Evolutionary conservation across 2,797 vertebrate species (phyloP).

Genomic region (Cyprinodon diabolis): DNA sequence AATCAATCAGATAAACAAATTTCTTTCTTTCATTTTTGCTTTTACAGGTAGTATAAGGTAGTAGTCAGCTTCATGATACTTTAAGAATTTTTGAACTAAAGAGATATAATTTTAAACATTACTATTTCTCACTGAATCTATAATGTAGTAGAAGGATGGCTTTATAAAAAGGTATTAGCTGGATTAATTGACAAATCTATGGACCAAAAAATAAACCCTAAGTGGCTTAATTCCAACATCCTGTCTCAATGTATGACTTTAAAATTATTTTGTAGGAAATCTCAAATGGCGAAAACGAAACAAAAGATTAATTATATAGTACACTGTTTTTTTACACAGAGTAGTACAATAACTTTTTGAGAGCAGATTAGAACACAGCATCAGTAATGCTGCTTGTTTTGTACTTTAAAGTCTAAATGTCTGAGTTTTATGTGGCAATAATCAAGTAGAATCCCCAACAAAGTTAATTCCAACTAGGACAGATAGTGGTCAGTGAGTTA

Average conservation of each 20-base stretch:
- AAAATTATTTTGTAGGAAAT: not conserved
- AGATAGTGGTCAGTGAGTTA: not conserved
- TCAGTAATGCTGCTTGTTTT: not conserved
- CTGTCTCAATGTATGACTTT: not conserved
- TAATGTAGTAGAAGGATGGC: too few relatives aligned
- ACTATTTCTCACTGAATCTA: too few relatives aligned
- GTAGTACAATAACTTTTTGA: not conserved
- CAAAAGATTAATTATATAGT: not conserved
- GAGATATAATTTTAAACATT: too few relatives aligned
- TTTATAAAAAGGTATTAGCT: not conserved
- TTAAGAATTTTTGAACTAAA: too few relatives aligned
- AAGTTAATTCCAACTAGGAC: not conserved
- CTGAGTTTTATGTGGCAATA: not conserved
- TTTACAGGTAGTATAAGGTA: too few relatives aligned
- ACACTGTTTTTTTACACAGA: not conserved
- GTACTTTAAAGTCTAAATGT: not conserved
- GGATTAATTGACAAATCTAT: not conserved
- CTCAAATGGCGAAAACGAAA: not conserved
- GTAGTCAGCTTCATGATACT: too few relatives aligned
- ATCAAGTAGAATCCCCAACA: not conserved
- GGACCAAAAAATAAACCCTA: not conserved
- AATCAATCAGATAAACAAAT: not conserved
- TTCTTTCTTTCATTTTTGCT: too few relatives aligned
- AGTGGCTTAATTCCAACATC: not conserved
- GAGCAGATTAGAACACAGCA: not conserved